Evolutionary conservation across 2,888 invertebrate species (phyloP), one percentile per base, ranked within the genome.

Genomic region (Oscheius sp.): DNA sequence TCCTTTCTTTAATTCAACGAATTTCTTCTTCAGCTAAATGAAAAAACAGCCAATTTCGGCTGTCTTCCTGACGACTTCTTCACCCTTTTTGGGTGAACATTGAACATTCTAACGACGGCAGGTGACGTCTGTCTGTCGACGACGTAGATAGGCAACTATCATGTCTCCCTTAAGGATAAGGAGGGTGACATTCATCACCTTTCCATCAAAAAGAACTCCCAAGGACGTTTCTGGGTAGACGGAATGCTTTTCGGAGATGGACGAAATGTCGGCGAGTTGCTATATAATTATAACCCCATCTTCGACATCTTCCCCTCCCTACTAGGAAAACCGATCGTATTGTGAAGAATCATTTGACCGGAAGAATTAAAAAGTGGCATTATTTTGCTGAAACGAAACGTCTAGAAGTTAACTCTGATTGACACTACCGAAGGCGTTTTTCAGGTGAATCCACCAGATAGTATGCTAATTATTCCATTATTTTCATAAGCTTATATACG

Each of bases 121-220:
- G 59, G 59, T 4, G 59, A 59, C 30, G 41, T 44, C 30, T 59
- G 59, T 44, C 41, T 59, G n/a, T 59, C 59, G 28, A 41, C 44
- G 41, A 44, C 59, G 17, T 41, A 59, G 20, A 28, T 28, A 14
- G 26, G 30, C 17, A 26, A 17, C 12, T 20, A 26, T 8, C 59
- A 44, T 1, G 44, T 59, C 28, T 59, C 59, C n/a, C 26, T 59
- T 44, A 26, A 28, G n/a, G 41, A 41, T 28, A 44, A 59, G 41
- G 26, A 41, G 3, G 59, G 44, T 17, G n/a, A 28, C 2, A 44
- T 59, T 6, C 28, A 59, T 28, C 59, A 59, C 28, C 28, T 59
- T 0, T 14, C 17, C 4, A 41, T 59, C 26, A 30, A 59, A 30
- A 1, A 20, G 44, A 26, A 12, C n/a, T 17, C 9, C 12, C 41